Evolutionary conservation across 2,888 invertebrate species (phyloP), one percentile per base, ranked within the genome.

Genomic region (Junonia oenone): DNA sequence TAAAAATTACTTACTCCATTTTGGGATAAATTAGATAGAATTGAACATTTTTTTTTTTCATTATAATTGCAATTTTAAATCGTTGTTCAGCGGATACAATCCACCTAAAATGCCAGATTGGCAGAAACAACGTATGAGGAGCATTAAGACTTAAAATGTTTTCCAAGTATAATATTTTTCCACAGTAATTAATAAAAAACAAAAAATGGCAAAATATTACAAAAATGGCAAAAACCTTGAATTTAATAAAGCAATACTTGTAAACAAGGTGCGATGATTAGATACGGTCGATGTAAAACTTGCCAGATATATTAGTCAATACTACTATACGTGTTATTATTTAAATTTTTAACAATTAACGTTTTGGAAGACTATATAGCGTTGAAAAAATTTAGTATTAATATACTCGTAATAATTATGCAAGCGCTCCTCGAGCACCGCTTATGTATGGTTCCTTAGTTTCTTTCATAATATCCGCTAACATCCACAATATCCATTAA

Each of bases 261-360:
- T 52, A 46, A 52, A 52, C 37, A 29, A 46, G 17, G 14, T 38
- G 27, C 14, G 45, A 15, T 14, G 46, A 52, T 52, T 52, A 46
- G 19, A 52, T 29, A 52, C 46, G 46, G 29, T 11, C 27, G 22
- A 19, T 29, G 33, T 26, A 29, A 29, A 15, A 19, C 29, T 33
- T 27, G 37, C 9, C 9, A 37, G 14, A 37, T 38, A 38, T 31
- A 35, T 46, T 46, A 14, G 46, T 13, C 46, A 46, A 35, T 52
- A 37, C 37, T 52, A 46, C 52, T 13, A 29, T 38, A 46, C 29
- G 29, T 19, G 38, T 38, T 29, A 52, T 52, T 52, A 52, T 52
- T 52, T 29, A 52, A 52, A 52, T 52, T 52, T 52, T 52, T 3
- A 3, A 45, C 26, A 45, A 52, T 52, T 45, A 45, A 13, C 40